Evolutionary conservation across 2,797 vertebrate genomes (phyloP), one percentile per base, ranked within the genome.

Genomic region (Cygnus olor): DNA sequence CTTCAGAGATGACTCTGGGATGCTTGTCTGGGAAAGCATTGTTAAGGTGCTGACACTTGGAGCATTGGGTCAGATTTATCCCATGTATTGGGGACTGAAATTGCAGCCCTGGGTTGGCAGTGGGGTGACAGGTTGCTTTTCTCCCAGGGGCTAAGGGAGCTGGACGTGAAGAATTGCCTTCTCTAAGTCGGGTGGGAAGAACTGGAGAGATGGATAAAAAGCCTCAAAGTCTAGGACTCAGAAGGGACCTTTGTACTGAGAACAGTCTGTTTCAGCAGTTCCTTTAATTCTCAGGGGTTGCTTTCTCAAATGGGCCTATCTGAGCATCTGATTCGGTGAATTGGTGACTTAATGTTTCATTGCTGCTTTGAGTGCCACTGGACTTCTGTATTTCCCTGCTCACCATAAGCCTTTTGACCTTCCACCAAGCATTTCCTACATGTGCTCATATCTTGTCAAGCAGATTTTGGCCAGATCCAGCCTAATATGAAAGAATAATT

Each of bases 31-130:
- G 69, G 71, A 69, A 77, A 76, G 45, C 14, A 9, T 47, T 53
- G 9, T 44, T 24, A 4, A 79, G n/a, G n/a, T 47, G 57, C 32
- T 65, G 54, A 8, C 0, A 0, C 38, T 45, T 80, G 76, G 56
- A 65, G n/a, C 36, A 6, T 11, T 49, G 69, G 34, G 34, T 30
- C 40, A 34, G 25, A 6, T 83, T 83, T 54, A 22, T 51, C 66
- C 49, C 21, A 3, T 0, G 16, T 47, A 49, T 25, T 6, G 12
- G 40, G 45, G 28, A 36, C 27, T 79, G 63, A 74, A 86, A 51
- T 58, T 42, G 73, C 49, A 65, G 49, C 51, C 72, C 38, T 76
- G 66, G 72, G 40, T 45, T 71, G 81, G 63, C 27, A 9, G 7
- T 74, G 65, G 44, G 74, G 83, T 66, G 53, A 44, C 53, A 40